Evolutionary conservation across 2,888 invertebrate species (phyloP).

Genomic region (Griposia aprilina): DNA sequence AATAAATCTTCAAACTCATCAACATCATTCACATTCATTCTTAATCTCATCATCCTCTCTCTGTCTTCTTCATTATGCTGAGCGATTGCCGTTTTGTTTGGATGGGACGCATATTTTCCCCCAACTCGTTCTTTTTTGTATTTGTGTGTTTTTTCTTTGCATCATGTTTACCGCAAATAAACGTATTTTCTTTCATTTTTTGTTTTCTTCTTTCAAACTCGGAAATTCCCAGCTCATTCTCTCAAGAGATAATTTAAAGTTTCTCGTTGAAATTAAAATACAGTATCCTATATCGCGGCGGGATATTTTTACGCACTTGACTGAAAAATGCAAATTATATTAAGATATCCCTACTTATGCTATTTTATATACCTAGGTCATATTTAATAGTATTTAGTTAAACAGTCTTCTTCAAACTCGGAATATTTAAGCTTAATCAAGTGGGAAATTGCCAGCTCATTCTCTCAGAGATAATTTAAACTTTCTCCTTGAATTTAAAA

Average conservation of each 20-base stretch:
- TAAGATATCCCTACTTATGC: not conserved
- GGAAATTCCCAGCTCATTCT: conserved; percentile 32
- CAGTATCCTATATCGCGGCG: conserved; percentile 11
- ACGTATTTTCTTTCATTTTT: too few relatives aligned
- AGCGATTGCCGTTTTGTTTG: too few relatives aligned
- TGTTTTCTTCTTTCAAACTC: too few relatives aligned
- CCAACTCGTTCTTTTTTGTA: too few relatives aligned
- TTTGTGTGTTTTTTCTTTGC: too few relatives aligned
- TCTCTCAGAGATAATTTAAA: conserved; percentile 49
- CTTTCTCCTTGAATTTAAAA: conserved; percentile 57
- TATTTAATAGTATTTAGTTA: conserved; percentile 4
- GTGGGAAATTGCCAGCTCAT: conserved; percentile 20
- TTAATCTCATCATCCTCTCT: too few relatives aligned
- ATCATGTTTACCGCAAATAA: too few relatives aligned
- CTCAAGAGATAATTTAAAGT: conserved; percentile 49
- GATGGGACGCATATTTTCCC: too few relatives aligned
- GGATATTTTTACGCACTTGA: too few relatives aligned
- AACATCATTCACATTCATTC: too few relatives aligned
- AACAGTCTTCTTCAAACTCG: conserved; percentile 8
- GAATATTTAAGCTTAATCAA: conserved; percentile 18
- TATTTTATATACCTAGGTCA: not conserved
- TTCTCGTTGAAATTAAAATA: conserved; percentile 55
- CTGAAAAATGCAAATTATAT: not conserved
- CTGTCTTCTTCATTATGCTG: too few relatives aligned
- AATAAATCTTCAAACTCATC: too few relatives aligned